Evolutionary conservation across 53 echinoderm and acorn worm species (phyloP).

Genomic region (Temnopleurus reevesii): DNA sequence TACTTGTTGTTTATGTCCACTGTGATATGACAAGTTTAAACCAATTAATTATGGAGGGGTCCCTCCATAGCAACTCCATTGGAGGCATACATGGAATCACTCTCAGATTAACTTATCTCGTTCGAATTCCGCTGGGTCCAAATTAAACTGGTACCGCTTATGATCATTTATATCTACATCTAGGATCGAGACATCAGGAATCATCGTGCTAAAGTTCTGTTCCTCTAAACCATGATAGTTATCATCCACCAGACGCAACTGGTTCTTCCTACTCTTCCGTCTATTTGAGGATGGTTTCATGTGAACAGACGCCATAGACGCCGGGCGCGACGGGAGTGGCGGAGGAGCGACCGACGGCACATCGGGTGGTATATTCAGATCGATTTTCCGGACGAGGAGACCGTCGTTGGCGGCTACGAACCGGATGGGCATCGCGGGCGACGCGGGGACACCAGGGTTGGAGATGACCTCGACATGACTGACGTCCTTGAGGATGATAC

Average conservation of each 20-base stretch:
- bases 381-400: slow-evolving; percentile 35
- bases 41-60: no score
- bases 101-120: slow-evolving; percentile 17
- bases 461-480: slow-evolving; percentile 75
- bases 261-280: slow-evolving; percentile 33
- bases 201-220: slow-evolving; percentile 49
- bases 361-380: slow-evolving; percentile 13
- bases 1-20: no score
- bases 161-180: slow-evolving; percentile 33
- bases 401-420: slow-evolving; percentile 24
- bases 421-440: background rate
- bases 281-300: slow-evolving; percentile 4
- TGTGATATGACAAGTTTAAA: no score
- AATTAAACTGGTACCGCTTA: slow-evolving; percentile 27
- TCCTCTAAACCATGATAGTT: background rate
- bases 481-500: slow-evolving; percentile 70
- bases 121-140: slow-evolving; percentile 35
- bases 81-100: no score
- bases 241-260: slow-evolving; percentile 31
- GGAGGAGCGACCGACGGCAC: slow-evolving; percentile 10
- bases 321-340: slow-evolving; percentile 10
- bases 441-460: slow-evolving; percentile 63
- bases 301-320: slow-evolving; percentile 13
- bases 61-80: no score
- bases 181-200: slow-evolving; percentile 28